These are phyloP conservation scores for Phodopus roborovskii DNA, from an alignment of 2,113 vertebrate species.

Conservation along the genomic window DNA sequence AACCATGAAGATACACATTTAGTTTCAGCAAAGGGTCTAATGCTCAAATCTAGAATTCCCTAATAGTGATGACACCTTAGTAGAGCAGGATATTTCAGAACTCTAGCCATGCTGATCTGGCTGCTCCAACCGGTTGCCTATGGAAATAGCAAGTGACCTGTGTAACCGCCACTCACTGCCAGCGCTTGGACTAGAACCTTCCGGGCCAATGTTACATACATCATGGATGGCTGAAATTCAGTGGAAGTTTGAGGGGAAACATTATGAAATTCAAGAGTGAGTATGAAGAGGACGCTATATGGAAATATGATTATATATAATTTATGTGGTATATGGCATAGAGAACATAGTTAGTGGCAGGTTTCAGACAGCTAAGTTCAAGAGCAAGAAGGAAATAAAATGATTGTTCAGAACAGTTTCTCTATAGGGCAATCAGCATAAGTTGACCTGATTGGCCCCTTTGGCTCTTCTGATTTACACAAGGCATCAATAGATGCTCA, in stretches of 20 bases:
- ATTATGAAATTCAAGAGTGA: neutral
- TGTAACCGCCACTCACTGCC: neutral
- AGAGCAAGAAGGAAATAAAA: constrained; percentile 1
- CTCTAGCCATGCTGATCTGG: neutral
- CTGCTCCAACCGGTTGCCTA: neutral
- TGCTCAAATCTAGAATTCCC: neutral
- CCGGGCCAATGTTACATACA: neutral
- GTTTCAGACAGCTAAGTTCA: neutral
- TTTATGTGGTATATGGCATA: neutral
- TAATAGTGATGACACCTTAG: neutral
- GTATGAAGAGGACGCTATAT: neutral
- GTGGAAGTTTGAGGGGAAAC: neutral
- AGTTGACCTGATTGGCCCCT: neutral
- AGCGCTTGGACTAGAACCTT: neutral
- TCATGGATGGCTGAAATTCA: neutral
- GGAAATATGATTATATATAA: neutral
- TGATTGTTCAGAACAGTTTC: neutral
- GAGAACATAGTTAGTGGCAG: neutral
- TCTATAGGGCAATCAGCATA: neutral
- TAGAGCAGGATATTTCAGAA: neutral
- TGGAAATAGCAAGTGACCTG: neutral
- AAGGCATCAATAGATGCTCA: neutral
- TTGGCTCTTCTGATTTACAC: neutral
- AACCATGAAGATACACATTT: constrained; percentile 3
- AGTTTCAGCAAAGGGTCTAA: neutral